These are phyloP conservation scores for Agrypnus murinus DNA, from an alignment of 2,888 invertebrate genomes.

Conservation along the genomic window DNA sequence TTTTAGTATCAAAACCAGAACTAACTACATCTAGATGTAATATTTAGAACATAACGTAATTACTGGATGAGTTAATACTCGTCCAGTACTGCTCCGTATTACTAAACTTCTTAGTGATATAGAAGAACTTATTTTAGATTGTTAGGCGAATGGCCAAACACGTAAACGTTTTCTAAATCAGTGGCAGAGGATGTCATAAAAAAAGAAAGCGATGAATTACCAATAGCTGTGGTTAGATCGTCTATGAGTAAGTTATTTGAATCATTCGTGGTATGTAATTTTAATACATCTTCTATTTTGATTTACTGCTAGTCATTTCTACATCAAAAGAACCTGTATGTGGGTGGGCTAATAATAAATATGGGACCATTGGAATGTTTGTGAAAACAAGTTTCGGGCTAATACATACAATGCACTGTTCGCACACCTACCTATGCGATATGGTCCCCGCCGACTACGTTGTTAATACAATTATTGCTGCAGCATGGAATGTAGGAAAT, in stretches of 20 bases:
- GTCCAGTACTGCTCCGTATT: no score
- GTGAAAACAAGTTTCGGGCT: constrained; percentile 87
- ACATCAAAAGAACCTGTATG: constrained; percentile 83
- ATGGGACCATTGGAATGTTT: constrained; percentile 87
- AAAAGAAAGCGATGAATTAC: constrained; percentile 74
- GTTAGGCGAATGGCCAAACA: constrained; percentile 86
- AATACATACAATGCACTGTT: constrained; percentile 82
- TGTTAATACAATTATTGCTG: constrained; percentile 75
- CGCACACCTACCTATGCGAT: constrained; percentile 82
- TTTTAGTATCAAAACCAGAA: no score
- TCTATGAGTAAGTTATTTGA: constrained; percentile 77
- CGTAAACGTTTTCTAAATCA: constrained; percentile 84
- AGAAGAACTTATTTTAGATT: no score
- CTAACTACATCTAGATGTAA: no score
- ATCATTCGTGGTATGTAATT: no score
- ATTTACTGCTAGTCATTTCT: constrained; percentile 74
- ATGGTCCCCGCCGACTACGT: constrained; percentile 81
- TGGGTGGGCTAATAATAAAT: constrained; percentile 94
- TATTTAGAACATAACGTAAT: no score
- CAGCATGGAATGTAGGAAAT: constrained; percentile 73
- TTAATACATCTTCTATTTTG: no score
- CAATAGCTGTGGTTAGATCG: constrained; percentile 81
- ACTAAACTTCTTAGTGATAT: no score
- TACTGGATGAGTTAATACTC: no score
- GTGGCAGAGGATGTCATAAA: constrained; percentile 79